These are phyloP conservation scores for Malaclemys terrapin DNA, from an alignment of 2,113 vertebrate genomes.

Conservation along the genomic window DNA sequence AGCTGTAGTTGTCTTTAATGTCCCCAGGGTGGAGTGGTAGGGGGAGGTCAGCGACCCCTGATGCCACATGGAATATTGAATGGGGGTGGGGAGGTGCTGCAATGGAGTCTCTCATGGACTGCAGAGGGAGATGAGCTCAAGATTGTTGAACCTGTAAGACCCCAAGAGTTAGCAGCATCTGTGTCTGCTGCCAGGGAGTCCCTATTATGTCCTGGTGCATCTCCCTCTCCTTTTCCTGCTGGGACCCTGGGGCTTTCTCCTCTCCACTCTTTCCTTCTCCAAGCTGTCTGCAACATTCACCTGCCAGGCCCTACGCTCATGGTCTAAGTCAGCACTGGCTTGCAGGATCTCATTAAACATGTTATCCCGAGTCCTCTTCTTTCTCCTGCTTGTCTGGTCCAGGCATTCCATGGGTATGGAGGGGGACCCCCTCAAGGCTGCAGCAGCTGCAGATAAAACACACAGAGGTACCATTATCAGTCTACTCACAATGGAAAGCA, in stretches of 20 bases:
- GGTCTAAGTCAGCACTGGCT: background rate
- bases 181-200: background rate
- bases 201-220: background rate
- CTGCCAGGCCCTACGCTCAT: no score
- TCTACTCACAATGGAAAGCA: background rate
- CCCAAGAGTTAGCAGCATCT: background rate
- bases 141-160: background rate
- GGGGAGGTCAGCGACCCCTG: background rate
- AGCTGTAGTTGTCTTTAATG: background rate
- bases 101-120: background rate
- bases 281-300: background rate
- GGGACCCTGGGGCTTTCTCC: background rate
- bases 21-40: background rate
- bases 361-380: no score
- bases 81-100: background rate
- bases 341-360: background rate
- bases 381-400: background rate
- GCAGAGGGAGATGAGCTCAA: background rate
- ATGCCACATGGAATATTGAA: background rate
- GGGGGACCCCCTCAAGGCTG: background rate
- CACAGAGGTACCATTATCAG: background rate
- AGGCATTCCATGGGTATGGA: background rate
- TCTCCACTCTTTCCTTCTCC: background rate
- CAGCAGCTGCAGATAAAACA: background rate
- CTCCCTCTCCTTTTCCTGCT: background rate